These are phyloP conservation scores for Zoanthus solanderi DNA, from an alignment of 92 coral and sea anemone species.

Conservation along the genomic window DNA sequence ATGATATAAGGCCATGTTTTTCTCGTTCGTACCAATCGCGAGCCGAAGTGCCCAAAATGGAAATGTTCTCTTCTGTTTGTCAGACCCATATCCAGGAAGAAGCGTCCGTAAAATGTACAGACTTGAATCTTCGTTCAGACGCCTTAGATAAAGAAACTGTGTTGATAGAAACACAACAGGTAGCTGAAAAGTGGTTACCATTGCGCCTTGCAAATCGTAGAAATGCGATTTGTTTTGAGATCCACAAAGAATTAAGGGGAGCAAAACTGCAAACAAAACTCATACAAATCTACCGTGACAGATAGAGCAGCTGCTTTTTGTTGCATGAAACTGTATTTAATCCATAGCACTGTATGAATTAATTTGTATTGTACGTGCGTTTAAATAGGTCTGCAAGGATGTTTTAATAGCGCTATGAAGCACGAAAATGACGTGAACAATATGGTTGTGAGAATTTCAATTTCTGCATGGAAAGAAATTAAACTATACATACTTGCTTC, in stretches of 20 bases:
- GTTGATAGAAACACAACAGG: not conserved
- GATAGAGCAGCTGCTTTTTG: not conserved
- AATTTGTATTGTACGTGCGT: too few relatives aligned
- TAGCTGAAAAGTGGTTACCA: not conserved
- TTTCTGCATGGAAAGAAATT: too few relatives aligned
- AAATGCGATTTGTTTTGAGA: conserved; percentile 1
- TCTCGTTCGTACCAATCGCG: not conserved
- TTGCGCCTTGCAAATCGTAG: not conserved
- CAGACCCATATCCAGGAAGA: not conserved
- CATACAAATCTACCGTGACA: not conserved
- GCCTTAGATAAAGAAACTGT: not conserved
- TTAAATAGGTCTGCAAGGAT: too few relatives aligned
- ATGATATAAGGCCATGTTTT: not conserved
- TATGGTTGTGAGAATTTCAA: too few relatives aligned
- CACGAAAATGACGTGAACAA: too few relatives aligned
- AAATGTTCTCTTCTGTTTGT: not conserved
- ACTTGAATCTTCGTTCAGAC: not conserved
- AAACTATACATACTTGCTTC: too few relatives aligned
- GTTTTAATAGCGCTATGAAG: too few relatives aligned
- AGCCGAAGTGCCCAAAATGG: not conserved
- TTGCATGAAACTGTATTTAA: not conserved
- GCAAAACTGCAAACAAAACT: not conserved
- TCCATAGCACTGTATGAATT: not conserved
- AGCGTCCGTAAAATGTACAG: not conserved
- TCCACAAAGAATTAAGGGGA: not conserved